Conservation (phyloP, 2,888 invertebrate species). For the Boloria euphrosyne region DNA sequence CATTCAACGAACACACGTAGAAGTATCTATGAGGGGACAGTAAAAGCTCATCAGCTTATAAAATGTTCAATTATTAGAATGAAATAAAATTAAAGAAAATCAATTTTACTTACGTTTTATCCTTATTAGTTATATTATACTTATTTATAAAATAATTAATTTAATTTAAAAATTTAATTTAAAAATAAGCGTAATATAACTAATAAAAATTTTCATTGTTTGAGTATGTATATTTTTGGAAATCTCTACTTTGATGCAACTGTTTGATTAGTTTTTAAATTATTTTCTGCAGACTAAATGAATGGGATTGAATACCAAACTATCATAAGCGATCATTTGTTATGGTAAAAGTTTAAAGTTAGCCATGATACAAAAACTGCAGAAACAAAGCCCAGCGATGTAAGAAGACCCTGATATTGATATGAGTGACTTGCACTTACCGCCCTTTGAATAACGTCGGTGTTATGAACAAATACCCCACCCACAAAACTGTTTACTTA, state of each 20-base stretch:
- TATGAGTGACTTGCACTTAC: conserved; percentile 81
- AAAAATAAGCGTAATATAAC: too few relatives aligned
- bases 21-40: background rate
- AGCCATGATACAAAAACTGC: conserved; percentile 59
- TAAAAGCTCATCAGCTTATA: background rate
- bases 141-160: too few relatives aligned
- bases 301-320: too few relatives aligned
- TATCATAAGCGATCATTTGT: conserved; percentile 24
- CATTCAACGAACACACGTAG: background rate
- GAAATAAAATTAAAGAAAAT: too few relatives aligned
- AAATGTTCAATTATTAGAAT: background rate
- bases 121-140: too few relatives aligned
- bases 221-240: too few relatives aligned
- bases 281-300: too few relatives aligned
- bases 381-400: conserved; percentile 67
- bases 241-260: too few relatives aligned
- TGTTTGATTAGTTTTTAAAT: too few relatives aligned
- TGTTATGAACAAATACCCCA: conserved; percentile 69
- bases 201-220: too few relatives aligned
- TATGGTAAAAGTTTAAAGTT: conserved; percentile 28
- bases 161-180: too few relatives aligned
- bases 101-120: too few relatives aligned
- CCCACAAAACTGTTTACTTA: conserved; percentile 55
- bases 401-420: conserved; percentile 71
- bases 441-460: conserved; percentile 60